Conservation (phyloP, 2,888 invertebrate genomes). For the Noctua comes region DNA sequence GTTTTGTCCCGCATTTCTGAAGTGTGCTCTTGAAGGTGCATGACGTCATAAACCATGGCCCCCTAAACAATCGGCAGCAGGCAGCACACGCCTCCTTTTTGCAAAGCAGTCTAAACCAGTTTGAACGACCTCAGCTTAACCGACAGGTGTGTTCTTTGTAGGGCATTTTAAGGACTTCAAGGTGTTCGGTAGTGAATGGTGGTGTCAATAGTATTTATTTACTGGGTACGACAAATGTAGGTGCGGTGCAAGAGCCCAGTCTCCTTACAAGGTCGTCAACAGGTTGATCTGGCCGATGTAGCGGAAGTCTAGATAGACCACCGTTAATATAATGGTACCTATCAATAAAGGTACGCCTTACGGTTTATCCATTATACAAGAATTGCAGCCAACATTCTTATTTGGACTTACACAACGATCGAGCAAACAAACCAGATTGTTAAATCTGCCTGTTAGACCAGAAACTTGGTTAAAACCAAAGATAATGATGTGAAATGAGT, state of each 20-base stretch:
- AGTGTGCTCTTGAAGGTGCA: conserved; percentile 43
- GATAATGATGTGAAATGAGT: conserved; percentile 55
- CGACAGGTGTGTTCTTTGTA: conserved; percentile 64
- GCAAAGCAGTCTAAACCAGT: conserved; percentile 66
- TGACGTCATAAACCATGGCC: conserved; percentile 52
- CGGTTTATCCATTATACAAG: conserved; percentile 62
- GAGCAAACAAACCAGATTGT: conserved; percentile 38
- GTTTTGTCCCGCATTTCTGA: conserved; percentile 12
- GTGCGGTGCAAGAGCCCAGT: conserved; percentile 49
- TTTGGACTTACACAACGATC: conserved; percentile 52
- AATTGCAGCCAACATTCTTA: conserved; percentile 49
- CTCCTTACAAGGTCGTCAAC: conserved; percentile 67
- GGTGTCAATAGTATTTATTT: conserved; percentile 44
- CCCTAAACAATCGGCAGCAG: conserved; percentile 57
- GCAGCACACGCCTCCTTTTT: conserved; percentile 62
- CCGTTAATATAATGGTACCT: conserved; percentile 65
- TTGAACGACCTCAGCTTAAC: conserved; percentile 45
- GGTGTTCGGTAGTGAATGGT: conserved; percentile 54
- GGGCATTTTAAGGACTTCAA: conserved; percentile 58
- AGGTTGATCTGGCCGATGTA: conserved; percentile 61
- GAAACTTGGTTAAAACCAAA: conserved; percentile 36
- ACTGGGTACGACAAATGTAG: conserved; percentile 28
- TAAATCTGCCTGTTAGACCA: conserved; percentile 26
- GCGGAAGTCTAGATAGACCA: conserved; percentile 62
- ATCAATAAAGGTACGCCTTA: conserved; percentile 65